Evolutionary conservation across 2,113 vertebrate genomes (phyloP).

Genomic region (Pseudorectes ferrugineus): DNA sequence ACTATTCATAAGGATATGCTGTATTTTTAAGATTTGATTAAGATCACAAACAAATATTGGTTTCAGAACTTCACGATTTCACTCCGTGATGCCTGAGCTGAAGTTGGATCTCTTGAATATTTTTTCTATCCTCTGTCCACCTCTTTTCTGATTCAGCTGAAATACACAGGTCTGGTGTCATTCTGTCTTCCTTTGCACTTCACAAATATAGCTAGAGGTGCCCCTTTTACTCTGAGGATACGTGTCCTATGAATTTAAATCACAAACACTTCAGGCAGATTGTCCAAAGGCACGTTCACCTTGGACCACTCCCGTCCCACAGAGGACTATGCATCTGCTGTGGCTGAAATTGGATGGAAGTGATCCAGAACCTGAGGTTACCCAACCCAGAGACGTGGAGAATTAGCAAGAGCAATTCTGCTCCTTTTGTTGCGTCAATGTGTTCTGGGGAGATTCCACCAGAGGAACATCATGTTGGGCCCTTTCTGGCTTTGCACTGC

Average conservation of each 20-base stretch:
- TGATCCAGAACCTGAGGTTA: constrained; percentile 2
- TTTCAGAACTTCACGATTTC: background rate
- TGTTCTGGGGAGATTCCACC: background rate
- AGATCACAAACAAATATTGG: background rate
- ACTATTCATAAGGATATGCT: background rate
- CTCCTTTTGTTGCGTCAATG: background rate
- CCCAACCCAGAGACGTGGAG: background rate
- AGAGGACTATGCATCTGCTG: background rate
- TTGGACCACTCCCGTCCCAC: constrained; percentile 23
- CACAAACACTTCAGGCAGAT: background rate
- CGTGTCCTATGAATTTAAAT: constrained; percentile 2
- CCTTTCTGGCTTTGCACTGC: background rate
- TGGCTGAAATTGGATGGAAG: constrained; percentile 24
- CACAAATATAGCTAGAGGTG: constrained; percentile 19
- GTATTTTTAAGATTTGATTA: background rate
- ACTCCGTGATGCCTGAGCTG: background rate
- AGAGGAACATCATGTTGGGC: background rate
- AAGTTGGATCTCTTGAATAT: background rate
- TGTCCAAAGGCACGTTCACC: background rate
- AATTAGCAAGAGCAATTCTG: accelerated
- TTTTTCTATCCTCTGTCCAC: background rate
- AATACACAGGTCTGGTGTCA: background rate
- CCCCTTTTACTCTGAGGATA: background rate
- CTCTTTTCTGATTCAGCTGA: background rate
- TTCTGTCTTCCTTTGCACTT: background rate